Evolutionary conservation across 1,140 invertebrate genomes (phyloP).

Genomic region (Diuraphis noxia): DNA sequence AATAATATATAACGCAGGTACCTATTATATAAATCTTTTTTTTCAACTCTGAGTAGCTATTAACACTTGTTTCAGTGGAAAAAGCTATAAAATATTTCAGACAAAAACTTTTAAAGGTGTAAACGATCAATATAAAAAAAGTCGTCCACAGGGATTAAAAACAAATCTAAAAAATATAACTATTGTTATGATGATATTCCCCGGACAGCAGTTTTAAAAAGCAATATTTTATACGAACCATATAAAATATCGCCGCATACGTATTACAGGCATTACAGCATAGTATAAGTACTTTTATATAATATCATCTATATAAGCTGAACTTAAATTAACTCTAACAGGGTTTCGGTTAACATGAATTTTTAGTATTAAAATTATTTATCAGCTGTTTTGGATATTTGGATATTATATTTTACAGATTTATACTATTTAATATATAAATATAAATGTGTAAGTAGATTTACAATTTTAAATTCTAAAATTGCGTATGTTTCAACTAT

Average conservation of each 20-base stretch:
- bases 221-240: slow-evolving; percentile 13
- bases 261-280: neutral
- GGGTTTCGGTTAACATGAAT: neutral
- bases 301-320: neutral
- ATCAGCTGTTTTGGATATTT: neutral
- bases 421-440: neutral
- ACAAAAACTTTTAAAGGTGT: slow-evolving; percentile 18
- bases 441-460: neutral
- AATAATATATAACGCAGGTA: neutral
- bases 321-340: neutral
- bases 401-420: neutral
- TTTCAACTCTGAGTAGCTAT: neutral
- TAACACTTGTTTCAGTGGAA: neutral
- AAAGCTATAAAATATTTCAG: slow-evolving; percentile 15
- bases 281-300: neutral
- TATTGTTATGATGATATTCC: slow-evolving; percentile 28
- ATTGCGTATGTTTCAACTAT: neutral
- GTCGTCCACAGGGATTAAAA: slow-evolving; percentile 11
- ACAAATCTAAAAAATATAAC: slow-evolving; percentile 29
- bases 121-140: slow-evolving; percentile 31
- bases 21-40: neutral
- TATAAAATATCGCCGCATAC: slow-evolving; percentile 1
- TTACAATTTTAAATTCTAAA: neutral
- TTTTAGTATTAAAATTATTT: neutral
- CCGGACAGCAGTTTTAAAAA: slow-evolving; percentile 11